A percentile compares a stretch with the other conserved stretches of the same genome.
Conservation (phyloP, 2,113 vertebrate genomes). For the Riparia riparia region DNA sequence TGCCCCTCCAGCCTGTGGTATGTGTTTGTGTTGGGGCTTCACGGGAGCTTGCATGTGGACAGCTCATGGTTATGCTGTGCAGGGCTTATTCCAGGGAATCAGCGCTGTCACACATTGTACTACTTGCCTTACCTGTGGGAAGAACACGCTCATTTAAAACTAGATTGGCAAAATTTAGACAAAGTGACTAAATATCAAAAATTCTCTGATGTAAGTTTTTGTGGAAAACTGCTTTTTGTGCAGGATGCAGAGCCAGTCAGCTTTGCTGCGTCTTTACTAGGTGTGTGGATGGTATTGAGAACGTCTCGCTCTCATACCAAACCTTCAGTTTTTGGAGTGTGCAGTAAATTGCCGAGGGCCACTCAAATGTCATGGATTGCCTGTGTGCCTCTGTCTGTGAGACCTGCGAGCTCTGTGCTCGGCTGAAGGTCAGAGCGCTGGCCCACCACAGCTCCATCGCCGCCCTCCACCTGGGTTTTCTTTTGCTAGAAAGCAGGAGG, state of each 20-base stretch:
- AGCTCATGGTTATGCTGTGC: background rate
- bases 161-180: background rate
- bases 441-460: accelerated
- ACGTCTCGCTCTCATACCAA: background rate
- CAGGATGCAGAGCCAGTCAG: background rate
- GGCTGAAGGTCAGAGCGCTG: background rate
- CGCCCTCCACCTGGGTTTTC: background rate
- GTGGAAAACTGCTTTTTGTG: background rate
- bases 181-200: background rate
- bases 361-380: accelerated
- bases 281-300: background rate
- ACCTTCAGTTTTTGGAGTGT: background rate
- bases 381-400: background rate
- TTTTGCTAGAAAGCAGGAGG: background rate
- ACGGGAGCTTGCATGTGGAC: background rate
- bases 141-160: background rate
- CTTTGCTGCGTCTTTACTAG: background rate
- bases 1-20: background rate
- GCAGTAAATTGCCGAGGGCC: background rate
- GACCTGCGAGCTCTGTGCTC: background rate
- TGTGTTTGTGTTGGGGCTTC: background rate
- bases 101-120: background rate
- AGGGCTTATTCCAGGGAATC: background rate
- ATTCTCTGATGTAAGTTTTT: background rate
- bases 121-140: background rate